These are phyloP conservation scores for Chamaetylas fuelleborni DNA, from an alignment of 2,113 vertebrate genomes.

Conservation along the genomic window DNA sequence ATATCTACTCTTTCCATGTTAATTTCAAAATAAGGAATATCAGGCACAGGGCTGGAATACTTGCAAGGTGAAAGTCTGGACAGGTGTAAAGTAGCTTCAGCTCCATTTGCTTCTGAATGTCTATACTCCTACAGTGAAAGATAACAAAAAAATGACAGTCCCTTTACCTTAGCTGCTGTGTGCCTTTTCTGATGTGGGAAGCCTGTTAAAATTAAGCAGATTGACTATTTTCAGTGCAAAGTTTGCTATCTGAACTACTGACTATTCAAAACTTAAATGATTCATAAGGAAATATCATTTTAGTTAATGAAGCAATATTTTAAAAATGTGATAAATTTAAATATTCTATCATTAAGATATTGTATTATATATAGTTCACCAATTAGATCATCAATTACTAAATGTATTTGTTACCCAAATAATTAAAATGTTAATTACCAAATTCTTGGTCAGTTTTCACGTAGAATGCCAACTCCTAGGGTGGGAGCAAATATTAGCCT, in stretches of 20 bases:
- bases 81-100: background rate
- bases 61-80: background rate
- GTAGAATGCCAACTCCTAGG: background rate
- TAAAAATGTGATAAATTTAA: background rate
- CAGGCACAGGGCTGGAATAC: background rate
- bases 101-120: background rate
- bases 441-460: background rate
- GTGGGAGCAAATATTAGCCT: background rate
- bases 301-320: background rate
- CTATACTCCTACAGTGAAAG: background rate
- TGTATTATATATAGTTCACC: background rate
- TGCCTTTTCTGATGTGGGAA: background rate
- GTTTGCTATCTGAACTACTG: background rate
- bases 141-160: background rate
- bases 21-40: background rate
- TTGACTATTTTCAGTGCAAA: background rate
- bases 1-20: background rate
- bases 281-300: background rate
- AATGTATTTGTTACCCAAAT: background rate
- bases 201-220: background rate
- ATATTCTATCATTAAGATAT: background rate
- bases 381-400: background rate
- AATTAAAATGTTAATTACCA: background rate
- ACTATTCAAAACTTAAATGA: background rate
- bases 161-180: background rate